Evolutionary conservation across 1,140 invertebrate species (phyloP).

Genomic region (Sarcophaga peregrina): DNA sequence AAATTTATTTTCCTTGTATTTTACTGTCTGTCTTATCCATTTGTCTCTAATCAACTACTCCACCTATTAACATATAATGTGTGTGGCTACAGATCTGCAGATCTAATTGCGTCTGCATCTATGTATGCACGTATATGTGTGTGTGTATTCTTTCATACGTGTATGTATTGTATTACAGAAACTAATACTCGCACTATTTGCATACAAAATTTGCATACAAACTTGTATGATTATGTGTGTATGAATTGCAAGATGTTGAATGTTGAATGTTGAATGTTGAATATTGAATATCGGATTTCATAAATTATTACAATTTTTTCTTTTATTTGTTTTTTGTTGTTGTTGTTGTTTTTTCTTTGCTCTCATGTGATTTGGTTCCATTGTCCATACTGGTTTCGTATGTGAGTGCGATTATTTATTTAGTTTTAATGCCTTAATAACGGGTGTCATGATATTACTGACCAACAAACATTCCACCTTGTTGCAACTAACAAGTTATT

Average conservation of each 20-base stretch:
- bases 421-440: slow-evolving; percentile 15
- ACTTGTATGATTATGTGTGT: neutral
- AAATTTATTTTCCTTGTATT: neutral
- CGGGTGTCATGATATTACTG: slow-evolving; percentile 38
- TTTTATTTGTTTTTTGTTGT: neutral
- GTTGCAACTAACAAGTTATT: neutral
- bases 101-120: neutral
- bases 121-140: neutral
- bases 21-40: neutral
- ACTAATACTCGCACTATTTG: neutral
- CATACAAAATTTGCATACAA: neutral
- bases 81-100: too few relatives aligned
- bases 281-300: neutral
- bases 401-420: neutral
- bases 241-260: slow-evolving; percentile 12
- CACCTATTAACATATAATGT: too few relatives aligned
- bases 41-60: neutral
- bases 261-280: slow-evolving; percentile 13
- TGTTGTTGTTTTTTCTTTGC: neutral
- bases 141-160: neutral
- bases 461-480: slow-evolving; percentile 31
- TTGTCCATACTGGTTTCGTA: neutral
- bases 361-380: neutral
- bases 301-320: slow-evolving; percentile 15
- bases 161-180: neutral